Conservation (phyloP, 2,888 invertebrate genomes). For the Drosophila fungiperda region DNA sequence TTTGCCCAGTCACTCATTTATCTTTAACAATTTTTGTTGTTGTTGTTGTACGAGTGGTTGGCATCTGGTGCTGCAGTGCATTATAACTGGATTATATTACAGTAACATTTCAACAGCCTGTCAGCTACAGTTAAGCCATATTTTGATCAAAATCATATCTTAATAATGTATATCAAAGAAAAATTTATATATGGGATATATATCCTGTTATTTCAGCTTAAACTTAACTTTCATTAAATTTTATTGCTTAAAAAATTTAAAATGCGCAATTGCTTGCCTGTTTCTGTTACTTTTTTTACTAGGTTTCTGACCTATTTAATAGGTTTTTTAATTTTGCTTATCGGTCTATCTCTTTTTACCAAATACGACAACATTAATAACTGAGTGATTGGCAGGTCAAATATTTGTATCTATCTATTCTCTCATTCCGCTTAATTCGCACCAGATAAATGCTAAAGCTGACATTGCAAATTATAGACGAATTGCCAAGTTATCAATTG, state of each 20-base stretch:
- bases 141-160: not conserved
- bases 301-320: not conserved
- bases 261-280: not conserved
- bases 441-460: not conserved
- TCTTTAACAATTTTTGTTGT: not conserved
- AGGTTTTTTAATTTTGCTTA: not conserved
- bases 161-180: not conserved
- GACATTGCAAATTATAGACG: not conserved
- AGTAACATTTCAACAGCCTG: not conserved
- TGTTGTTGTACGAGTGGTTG: constrained; percentile 21
- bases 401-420: not conserved
- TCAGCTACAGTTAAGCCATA: not conserved
- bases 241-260: not conserved
- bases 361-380: not conserved
- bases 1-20: constrained; percentile 25
- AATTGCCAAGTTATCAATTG: not conserved
- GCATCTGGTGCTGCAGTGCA: constrained; percentile 10
- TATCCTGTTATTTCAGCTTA: not conserved
- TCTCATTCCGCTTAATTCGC: not conserved
- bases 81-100: constrained; percentile 4
- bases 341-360: not conserved
- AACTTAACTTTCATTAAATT: not conserved
- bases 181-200: not conserved
- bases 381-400: not conserved
- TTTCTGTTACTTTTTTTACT: not conserved